These are phyloP conservation scores for Unio pictorum DNA, from an alignment of 2,888 invertebrate genomes.

Conservation along the genomic window DNA sequence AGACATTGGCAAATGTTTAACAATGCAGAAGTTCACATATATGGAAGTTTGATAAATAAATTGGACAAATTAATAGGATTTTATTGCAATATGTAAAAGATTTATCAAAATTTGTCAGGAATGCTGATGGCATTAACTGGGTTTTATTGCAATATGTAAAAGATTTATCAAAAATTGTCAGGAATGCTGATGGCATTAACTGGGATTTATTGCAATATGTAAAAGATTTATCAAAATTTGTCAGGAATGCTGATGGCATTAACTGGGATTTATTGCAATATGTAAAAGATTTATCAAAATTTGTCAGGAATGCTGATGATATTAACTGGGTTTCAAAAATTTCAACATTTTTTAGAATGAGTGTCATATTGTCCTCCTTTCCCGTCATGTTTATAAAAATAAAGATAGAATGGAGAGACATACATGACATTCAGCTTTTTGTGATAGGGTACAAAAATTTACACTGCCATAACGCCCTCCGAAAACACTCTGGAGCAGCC, in stretches of 20 bases:
- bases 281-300: no score
- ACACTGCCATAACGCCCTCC: slow-evolving; percentile 40
- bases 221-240: no score
- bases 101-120: no score
- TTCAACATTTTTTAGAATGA: background rate
- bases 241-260: background rate
- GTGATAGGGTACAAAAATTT: background rate
- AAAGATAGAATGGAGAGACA: slow-evolving; percentile 15
- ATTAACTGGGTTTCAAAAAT: background rate
- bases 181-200: background rate
- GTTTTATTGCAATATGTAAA: no score
- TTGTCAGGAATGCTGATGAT: no score
- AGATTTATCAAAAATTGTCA: no score
- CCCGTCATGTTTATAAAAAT: background rate
- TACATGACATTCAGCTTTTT: slow-evolving; percentile 15
- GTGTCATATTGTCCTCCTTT: slow-evolving; percentile 15
- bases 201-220: background rate
- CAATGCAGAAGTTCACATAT: no score
- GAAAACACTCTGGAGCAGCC: slow-evolving; percentile 25
- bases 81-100: no score
- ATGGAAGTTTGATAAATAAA: no score
- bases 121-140: background rate
- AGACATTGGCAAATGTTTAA: no score
- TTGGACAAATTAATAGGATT: no score
- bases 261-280: no score